phyloP scores from a whole-genome alignment of 1,140 invertebrate species.

The Trichogramma pretiosum region DNA sequence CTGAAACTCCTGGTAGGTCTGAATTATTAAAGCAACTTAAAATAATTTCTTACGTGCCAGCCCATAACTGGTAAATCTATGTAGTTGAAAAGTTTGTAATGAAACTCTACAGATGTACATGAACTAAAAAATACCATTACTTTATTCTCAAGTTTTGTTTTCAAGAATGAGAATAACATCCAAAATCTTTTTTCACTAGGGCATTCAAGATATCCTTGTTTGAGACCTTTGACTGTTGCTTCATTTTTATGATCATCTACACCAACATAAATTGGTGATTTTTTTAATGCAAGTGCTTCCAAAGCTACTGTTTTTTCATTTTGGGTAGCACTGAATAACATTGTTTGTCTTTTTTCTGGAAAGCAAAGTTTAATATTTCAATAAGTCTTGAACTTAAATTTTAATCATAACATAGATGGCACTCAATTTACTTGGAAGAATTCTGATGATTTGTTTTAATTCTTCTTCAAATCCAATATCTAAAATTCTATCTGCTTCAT shows the following conservation, averaged over 20 bases:
- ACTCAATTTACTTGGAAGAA: conserved; percentile 79
- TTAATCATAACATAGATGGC: conserved; percentile 6
- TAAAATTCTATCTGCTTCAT: conserved; percentile 97
- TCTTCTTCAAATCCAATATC: conserved; percentile 99
- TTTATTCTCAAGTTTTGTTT: conserved; percentile 95
- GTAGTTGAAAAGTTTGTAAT: conserved; percentile 95
- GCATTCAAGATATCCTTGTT: conserved; percentile 92
- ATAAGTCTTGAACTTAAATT: conserved; percentile 7
- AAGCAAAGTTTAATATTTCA: conserved; percentile 10
- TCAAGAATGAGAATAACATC: conserved; percentile 97
- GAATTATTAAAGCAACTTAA: background rate
- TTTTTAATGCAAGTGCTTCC: conserved; percentile 83
- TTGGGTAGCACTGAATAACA: conserved; percentile 97
- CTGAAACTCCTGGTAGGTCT: background rate
- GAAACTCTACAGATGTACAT: conserved; percentile 96
- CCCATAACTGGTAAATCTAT: conserved; percentile 93
- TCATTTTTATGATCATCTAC: conserved; percentile 82
- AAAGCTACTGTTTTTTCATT: conserved; percentile 89
- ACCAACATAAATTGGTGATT: conserved; percentile 91
- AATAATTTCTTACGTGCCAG: conserved; percentile 80
- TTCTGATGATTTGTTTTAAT: conserved; percentile 90
- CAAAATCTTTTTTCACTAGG: conserved; percentile 93
- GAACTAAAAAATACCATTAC: conserved; percentile 99
- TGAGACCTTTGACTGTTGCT: conserved; percentile 89
- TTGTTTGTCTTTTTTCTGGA: conserved; percentile 89